Evolutionary conservation across 2,888 invertebrate species (phyloP).

Genomic region (Drosophila nigricruria): DNA sequence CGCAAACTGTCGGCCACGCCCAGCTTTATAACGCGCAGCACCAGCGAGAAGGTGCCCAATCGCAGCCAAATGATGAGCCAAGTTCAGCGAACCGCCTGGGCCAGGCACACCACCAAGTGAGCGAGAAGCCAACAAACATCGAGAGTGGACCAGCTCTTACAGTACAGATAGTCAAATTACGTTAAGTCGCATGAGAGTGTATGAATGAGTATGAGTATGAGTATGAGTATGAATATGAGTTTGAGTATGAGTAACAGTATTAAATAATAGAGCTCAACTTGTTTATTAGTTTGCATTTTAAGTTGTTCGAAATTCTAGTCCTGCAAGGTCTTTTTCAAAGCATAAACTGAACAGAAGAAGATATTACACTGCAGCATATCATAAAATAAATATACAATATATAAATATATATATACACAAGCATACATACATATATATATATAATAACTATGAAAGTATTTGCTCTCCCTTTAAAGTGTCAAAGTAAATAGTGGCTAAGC

Average conservation of each 20-base stretch:
- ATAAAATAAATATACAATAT: conserved; percentile 20
- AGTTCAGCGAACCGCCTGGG: conserved; percentile 93
- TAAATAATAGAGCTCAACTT: conserved; percentile 58
- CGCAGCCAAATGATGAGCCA: conserved; percentile 94
- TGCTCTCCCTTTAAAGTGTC: conserved; percentile 50
- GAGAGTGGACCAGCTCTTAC: conserved; percentile 38
- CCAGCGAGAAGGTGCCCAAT: conserved; percentile 94
- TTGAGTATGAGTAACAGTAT: conserved; percentile 59
- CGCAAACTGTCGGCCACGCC: conserved; percentile 87
- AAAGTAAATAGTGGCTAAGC: conserved; percentile 42
- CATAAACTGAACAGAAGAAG: conserved; percentile 14
- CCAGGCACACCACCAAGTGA: conserved; percentile 94
- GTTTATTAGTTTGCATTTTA: conserved; percentile 48
- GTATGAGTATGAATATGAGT: conserved; percentile 9
- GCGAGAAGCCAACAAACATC: conserved; percentile 9
- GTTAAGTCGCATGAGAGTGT: conserved; percentile 18
- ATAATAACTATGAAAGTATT: conserved; percentile 46
- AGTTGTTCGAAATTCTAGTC: conserved; percentile 51
- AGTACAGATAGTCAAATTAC: conserved; percentile 39
- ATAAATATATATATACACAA: conserved; percentile 1
- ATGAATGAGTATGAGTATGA: conserved; percentile 16
- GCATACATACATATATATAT: background rate
- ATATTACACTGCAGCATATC: conserved; percentile 54
- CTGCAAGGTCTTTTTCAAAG: conserved; percentile 45
- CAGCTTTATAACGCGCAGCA: conserved; percentile 90